Conservation (phyloP, 2,113 vertebrate species). For the Alligator mississippiensis region DNA sequence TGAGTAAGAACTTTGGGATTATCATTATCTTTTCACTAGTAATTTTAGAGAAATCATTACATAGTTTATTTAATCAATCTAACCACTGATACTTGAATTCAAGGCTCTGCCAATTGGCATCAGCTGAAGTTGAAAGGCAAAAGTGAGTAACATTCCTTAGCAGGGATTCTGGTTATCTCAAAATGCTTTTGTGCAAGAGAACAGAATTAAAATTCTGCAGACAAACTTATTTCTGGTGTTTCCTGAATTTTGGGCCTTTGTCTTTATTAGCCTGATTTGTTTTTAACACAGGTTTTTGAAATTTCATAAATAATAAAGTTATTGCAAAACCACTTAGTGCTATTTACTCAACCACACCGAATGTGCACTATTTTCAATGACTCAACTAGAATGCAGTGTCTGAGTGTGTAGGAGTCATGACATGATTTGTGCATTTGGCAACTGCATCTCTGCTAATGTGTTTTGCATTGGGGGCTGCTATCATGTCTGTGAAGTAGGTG, state of each 20-base stretch:
- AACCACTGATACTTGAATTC: neutral
- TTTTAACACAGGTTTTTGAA: neutral
- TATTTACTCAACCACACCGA: neutral
- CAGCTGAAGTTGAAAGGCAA: neutral
- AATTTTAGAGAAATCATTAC: constrained; percentile 12
- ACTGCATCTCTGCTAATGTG: neutral
- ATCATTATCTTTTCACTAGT: neutral
- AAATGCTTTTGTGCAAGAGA: neutral
- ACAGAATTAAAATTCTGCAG: neutral
- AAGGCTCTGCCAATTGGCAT: too few species aligned
- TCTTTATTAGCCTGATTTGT: neutral
- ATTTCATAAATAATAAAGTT: neutral
- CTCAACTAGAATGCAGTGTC: neutral
- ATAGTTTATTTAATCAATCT: neutral
- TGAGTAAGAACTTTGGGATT: neutral
- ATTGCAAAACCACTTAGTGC: neutral
- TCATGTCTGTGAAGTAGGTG: neutral
- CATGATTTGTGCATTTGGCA: neutral
- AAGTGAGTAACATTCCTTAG: neutral
- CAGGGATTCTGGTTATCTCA: neutral
- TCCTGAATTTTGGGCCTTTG: neutral
- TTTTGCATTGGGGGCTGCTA: neutral
- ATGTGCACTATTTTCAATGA: neutral
- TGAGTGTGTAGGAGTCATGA: neutral
- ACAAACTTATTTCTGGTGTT: neutral